Base-by-base conservation (phyloP, 1,140 invertebrate genomes). In the Drosophila orena region DNA sequence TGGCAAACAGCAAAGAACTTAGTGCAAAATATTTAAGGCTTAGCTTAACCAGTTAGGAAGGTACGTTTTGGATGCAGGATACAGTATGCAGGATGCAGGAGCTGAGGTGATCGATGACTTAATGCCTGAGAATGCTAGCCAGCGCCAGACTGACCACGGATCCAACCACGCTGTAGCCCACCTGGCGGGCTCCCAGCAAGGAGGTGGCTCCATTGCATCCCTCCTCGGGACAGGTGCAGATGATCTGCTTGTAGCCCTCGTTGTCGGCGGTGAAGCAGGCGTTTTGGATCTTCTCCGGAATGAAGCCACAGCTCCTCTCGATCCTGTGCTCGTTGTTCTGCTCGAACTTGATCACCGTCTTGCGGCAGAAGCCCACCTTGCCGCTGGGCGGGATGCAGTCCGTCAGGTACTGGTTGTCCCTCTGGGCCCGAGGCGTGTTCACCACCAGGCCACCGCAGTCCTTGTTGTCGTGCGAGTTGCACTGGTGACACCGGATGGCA, bases 401-500 rank as follows among this genome's bases (percentile, higher is more conserved):
- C 27, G 35, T 55, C 14, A 92, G 66, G 27, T 68, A 92, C 46
- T 81, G 81, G 35, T 89, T 76, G 44, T 91, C 83, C 3, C 70
- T 73, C 46, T 77, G 79, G 40, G 64, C 85, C 7, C 77, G 72
- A 2, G 91, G 88, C 1, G 91, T 91, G 27, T 76, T 88, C 6
- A 91, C 72, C 54, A 83, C 10, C 15, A 91, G 54, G 6, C 94
- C 92, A 8, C 93, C 92, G 85, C 97, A 97, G 60, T 95, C 93
- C 40, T 94, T 95, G 83, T 97, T 95, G 49, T 94, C 94, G 80
- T 96, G 94, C 76, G 96, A 97, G 93, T 97, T 97, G 91, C 96
- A 97, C 70, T 96, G 94, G 92, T 95, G 97, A 89, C 96, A 97
- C 57, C 94, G 92, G 77, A 97, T 93, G 30, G 94, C 93, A 73